Conservation (phyloP, 2,797 vertebrate genomes). For the Aplochiton taeniatus region DNA sequence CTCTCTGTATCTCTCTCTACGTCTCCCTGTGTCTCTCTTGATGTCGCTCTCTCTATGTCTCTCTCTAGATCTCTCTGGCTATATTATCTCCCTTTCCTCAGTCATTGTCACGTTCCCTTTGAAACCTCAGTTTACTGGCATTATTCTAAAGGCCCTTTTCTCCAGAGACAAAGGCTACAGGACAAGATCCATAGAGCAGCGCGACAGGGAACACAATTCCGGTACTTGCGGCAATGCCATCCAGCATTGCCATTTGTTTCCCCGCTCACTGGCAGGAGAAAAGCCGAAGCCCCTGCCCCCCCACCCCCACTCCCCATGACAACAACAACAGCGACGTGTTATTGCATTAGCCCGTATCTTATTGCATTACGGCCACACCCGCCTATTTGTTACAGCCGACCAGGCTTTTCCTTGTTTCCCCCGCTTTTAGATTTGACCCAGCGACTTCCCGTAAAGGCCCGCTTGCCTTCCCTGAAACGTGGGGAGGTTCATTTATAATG, state of each 20-base stretch:
- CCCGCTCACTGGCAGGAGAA: background rate
- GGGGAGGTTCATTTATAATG: constrained; percentile 76
- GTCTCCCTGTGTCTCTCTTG: too few species aligned
- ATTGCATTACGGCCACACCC: constrained; percentile 55
- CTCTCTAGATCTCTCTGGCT: background rate
- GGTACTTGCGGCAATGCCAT: too few species aligned
- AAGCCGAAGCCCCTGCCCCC: constrained; percentile 20
- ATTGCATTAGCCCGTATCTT: constrained; percentile 65
- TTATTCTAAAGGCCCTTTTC: background rate
- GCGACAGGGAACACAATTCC: too few species aligned
- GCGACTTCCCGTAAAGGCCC: constrained; percentile 73
- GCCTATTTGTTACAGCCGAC: constrained; percentile 53
- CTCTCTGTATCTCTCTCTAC: too few species aligned
- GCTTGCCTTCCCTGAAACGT: constrained; percentile 66
- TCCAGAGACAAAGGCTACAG: too few species aligned
- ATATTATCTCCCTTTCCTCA: too few species aligned
- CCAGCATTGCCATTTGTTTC: too few species aligned
- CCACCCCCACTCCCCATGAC: background rate
- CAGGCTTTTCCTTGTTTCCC: constrained; percentile 49
- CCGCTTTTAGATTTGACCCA: constrained; percentile 68
- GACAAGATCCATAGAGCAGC: too few species aligned
- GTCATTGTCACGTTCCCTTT: background rate
- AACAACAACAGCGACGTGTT: constrained; percentile 43
- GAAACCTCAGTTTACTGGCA: too few species aligned
- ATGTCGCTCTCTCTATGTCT: background rate